Conservation (phyloP, 2,888 invertebrate species). For the Oscheius sp. region DNA sequence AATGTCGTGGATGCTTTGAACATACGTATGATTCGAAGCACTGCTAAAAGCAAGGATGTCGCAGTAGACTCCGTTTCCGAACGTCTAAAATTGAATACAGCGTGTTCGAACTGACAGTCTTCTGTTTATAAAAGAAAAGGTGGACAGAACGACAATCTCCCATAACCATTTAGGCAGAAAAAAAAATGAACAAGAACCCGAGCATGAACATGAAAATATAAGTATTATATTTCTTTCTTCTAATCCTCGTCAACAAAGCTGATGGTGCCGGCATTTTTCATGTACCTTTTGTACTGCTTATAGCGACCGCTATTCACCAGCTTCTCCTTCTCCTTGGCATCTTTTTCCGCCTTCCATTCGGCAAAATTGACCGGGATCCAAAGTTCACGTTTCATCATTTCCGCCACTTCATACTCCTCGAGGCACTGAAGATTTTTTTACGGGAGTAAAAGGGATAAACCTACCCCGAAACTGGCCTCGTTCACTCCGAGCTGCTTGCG, state of each 20-base stretch:
- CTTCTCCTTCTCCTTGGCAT: constrained; percentile 86
- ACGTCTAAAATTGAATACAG: no score
- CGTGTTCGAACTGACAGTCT: no score
- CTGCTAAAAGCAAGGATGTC: no score
- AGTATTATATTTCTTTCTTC: not conserved
- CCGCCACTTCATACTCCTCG: constrained; percentile 81
- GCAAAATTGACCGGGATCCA: constrained; percentile 86
- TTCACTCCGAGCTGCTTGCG: constrained; percentile 82
- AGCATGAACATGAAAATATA: not conserved
- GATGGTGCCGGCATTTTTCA: constrained; percentile 88
- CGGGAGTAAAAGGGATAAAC: constrained; percentile 46
- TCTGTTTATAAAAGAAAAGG: no score
- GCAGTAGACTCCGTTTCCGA: no score
- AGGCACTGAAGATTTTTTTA: constrained; percentile 73
- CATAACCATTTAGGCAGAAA: not conserved
- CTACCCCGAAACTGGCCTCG: constrained; percentile 77
- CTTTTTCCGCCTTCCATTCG: constrained; percentile 83
- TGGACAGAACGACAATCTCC: no score
- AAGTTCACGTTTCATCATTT: constrained; percentile 82
- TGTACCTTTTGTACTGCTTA: constrained; percentile 88
- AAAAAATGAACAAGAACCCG: constrained; percentile 16
- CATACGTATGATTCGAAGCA: no score
- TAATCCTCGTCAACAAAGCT: constrained; percentile 80
- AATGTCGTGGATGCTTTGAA: no score
- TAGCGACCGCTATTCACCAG: constrained; percentile 86